Evolutionary conservation across 2,888 invertebrate genomes (phyloP), one percentile per base, ranked within the genome.

Genomic region (Agrotis puta): DNA sequence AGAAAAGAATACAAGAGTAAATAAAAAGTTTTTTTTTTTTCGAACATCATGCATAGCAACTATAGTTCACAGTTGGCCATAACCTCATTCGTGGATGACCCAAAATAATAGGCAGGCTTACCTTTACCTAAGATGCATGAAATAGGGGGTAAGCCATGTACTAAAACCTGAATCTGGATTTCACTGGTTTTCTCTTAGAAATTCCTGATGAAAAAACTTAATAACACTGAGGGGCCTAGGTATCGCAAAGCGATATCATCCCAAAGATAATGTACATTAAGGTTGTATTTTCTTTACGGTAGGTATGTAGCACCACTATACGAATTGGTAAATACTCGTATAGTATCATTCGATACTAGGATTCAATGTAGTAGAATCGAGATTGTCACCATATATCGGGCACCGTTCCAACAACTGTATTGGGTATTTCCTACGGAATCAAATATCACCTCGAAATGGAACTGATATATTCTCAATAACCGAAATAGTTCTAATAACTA

Each of bases 341-440:
- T 7, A 58, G 20, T 58, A 39, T 39, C 33, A 75, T 68, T 24
- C 51, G 39, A 77, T 53, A 77, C 54, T 53, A 58, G 47, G 27
- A 70, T 77, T 53, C 70, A 73, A 77, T 77, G 53, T n/a, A 53
- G 70, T 77, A 54, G 58, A 77, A 58, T 70, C 57, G 51, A 27
- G 39, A 73, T 69, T 51, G 70, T 70, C 70, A 73, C 77, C 70
- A 53, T 47, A 53, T 48, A 77, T 70, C 77, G 73, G 73, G 73
- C 73, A 58, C 24, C 3, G 70, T 58, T 73, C 77, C 73, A 73
- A 69, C 77, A 69, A 9, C 47, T 57, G 70, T 47, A 58, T 58
- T 58, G 53, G 24, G 20, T 39, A 54, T 39, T 39, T 76, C 51
- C 20, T 47, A 53, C n/a, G 1, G 13, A 45, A 47, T 45, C n/a